Evolutionary conservation across 2,797 vertebrate species (phyloP).

Genomic region (Rhinatrema bivittatum): DNA sequence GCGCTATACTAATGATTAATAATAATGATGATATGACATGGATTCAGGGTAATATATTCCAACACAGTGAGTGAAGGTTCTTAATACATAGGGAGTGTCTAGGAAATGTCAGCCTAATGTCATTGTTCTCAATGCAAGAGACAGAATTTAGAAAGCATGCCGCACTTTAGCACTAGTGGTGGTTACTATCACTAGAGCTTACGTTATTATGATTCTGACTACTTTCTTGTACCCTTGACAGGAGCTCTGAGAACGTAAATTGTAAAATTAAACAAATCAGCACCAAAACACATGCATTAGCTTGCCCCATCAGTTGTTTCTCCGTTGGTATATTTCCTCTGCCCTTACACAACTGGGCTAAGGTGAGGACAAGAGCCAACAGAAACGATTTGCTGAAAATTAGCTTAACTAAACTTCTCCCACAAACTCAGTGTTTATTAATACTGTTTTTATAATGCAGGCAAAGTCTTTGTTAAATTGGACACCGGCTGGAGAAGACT

Average conservation of each 20-base stretch:
- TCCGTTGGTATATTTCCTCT: background rate
- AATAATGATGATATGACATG: no score
- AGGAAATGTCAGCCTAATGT: no score
- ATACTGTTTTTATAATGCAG: background rate
- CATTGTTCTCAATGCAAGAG: no score
- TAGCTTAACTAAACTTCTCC: background rate
- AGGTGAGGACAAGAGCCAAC: fast-evolving
- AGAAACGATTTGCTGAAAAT: background rate
- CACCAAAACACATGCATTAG: background rate
- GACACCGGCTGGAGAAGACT: no score
- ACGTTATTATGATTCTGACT: background rate
- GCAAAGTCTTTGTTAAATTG: no score
- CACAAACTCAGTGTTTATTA: background rate
- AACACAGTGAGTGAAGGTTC: no score
- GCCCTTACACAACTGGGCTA: background rate
- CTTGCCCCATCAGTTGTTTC: background rate
- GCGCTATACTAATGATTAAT: no score
- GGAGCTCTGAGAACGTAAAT: fast-evolving
- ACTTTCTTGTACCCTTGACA: background rate
- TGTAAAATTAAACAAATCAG: fast-evolving
- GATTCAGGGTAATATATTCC: no score
- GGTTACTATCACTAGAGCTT: no score
- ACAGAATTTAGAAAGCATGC: no score
- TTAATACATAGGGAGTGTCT: no score
- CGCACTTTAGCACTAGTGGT: no score